Base-by-base conservation (phyloP, 2,888 invertebrate genomes). In the Dioctria rufipes region DNA sequence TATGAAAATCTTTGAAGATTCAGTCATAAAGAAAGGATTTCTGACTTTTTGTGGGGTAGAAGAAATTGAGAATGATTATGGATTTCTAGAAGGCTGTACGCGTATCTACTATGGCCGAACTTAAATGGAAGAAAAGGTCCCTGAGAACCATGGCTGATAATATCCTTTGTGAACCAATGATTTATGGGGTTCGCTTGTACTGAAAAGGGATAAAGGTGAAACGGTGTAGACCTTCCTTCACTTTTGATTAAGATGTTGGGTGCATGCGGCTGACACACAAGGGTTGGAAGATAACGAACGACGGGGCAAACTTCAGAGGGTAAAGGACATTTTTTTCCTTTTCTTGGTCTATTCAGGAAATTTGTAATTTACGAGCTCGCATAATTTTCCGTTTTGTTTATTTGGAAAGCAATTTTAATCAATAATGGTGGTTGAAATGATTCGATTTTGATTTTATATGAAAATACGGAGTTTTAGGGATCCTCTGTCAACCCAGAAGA, bases 211-310 rank as follows among this genome's bases (percentile, higher is more conserved):
- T 77, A 77, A 77, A 77, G 77, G 77, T 63, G 77, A 77, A 63
- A 46, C 58, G 40, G 11, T 39, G 13, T 46, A 77, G 77, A 4
- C 77, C 61, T 63, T 77, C 77, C 42, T 60, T 60, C 73, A 51
- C 42, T 42, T 73, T 73, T 77, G 77, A 77, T 77, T 77, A 77
- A 77, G 77, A 77, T 58, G 51, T 77, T 77, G 77, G 63, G 77
- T 77, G 77, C 77, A 49, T 63, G 77, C 40, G 77, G 39, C 77
- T 77, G 77, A 63, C 77, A 77, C 25, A 25, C 51, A 63, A 63
- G 46, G 77, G 63, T 61, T 46, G 37, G 25, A 5, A 61, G 61
- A 63, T 77, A 77, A 63, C 61, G 49, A 77, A 77, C 42, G 49
- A 46, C 43, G 25, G 75, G 77, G 37, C 49, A n/a, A 4, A 39